Base-by-base conservation (phyloP, 1,140 invertebrate species). In the Micrasema longulum region DNA sequence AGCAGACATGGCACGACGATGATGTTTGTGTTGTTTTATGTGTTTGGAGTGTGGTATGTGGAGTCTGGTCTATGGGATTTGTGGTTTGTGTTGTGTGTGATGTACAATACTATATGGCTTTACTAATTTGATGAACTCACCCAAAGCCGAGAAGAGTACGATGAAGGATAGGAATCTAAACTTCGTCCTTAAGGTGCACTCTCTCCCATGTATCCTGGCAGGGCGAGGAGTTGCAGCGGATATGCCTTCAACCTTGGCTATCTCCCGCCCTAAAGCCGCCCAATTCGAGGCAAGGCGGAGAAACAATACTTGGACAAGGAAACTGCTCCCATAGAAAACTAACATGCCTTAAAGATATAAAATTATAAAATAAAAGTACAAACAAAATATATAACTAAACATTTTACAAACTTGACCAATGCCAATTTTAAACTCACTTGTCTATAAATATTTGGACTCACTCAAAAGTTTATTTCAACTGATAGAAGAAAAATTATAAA, bases 271-370 rank as follows among this genome's bases (percentile, higher is more conserved):
- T 41, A 76, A 23, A 22, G 14, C 41, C 23, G 74, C 67, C 74
- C 74, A 76, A 11, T 36, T 16, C 10, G 22, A 31, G 1, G 71
- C 67, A 22, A 76, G 67, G 11, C 71, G 50, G 12, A 76, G 53
- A 53, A 76, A 76, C 22, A 73, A 16, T 1, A 76, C 23, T 18
- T 65, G 38, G 0, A 62, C 52, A 5, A 68, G 6, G 9, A 55
- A 62, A 20, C 71, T 69, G 50, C 63, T 71, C 1, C 50, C 64
- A 57, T 73, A 73, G 47, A 73, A 76, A 0, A 73, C 69, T 9
- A 65, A 10, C 26, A 69, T 71, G 10, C 47, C 74, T 76, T 38
- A n/a, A 71, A 60, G 11, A 41, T 38, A 60, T 1, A 16, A 38
- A n/a, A 16, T 2, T 23, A 26, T n/a, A 26, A 23, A 26, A 53